phyloP scores from a whole-genome alignment of 2,113 vertebrate species.

The Todiramphus saurophagus region DNA sequence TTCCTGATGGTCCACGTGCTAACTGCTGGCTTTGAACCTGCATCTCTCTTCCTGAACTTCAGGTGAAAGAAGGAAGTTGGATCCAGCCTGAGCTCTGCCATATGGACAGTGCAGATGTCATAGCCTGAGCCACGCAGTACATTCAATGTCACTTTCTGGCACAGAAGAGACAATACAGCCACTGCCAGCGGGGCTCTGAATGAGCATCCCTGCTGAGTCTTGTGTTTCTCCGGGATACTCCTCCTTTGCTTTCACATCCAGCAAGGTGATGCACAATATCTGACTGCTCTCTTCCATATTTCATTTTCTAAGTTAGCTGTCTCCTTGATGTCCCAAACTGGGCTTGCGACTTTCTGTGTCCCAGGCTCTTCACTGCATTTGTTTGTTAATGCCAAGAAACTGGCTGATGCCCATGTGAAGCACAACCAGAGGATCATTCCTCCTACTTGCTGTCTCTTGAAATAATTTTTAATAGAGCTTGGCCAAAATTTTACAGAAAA shows the following conservation, averaged over 20 bases:
- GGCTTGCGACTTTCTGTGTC: background rate
- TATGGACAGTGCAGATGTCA: background rate
- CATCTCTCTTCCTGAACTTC: background rate
- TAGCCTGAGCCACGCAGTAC: background rate
- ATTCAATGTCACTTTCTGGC: background rate
- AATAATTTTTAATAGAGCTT: background rate
- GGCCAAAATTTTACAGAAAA: background rate
- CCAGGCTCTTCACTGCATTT: background rate
- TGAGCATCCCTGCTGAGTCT: background rate
- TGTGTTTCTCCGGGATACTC: background rate
- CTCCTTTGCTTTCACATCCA: background rate
- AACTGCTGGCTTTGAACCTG: background rate
- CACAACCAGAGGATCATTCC: background rate
- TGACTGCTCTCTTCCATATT: background rate
- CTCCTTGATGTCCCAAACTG: background rate
- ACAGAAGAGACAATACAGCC: background rate
- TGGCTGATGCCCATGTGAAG: rapidly evolving
- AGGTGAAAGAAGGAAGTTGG: background rate
- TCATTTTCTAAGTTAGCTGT: background rate
- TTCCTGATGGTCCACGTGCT: background rate
- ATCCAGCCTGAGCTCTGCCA: background rate
- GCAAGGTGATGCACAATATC: background rate
- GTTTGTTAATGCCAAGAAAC: background rate
- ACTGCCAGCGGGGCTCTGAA: background rate
- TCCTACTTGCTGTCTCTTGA: background rate